Evolutionary conservation across 2,888 invertebrate genomes (phyloP), one percentile per base, ranked within the genome.

Genomic region (Schizaphis graminum): DNA sequence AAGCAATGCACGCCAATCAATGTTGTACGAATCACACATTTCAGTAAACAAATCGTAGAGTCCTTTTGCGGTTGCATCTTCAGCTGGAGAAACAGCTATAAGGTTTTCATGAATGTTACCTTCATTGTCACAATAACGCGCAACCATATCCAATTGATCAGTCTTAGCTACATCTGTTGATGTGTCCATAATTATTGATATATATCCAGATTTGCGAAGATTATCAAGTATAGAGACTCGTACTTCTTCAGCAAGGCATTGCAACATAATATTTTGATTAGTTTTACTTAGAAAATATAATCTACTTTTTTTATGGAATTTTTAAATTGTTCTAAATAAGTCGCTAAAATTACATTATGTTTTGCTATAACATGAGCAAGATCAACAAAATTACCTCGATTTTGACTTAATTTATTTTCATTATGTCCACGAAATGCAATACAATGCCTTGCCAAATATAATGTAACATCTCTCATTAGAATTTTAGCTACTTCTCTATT

Each of bases 121-220:
- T n/a, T 67, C n/a, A 67, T 67, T n/a, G n/a, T 67, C n/a, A n/a
- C 67, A 67, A n/a, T 67, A 67, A n/a, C 67, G 67, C 13, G 16
- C 67, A 67, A 67, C n/a, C 67, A 67, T 67, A n/a, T 77, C 67
- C n/a, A 67, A 67, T 67, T 67, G 67, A 67, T 67, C 67, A 28
- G 67, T 67, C n/a, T 67, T 67, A n/a, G 67, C 67, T 28, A 67
- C 10, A 67, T 67, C 67, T 67, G 67, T 67, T 67, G 67, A 67
- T n/a, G 67, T 67, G n/a, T 67, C 67, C 67, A 67, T 67, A 28
- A 67, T 67, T 28, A 67, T 67, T 67, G 67, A 67, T 28, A 67
- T 67, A n/a, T 67, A 67, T 67, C 67, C 67, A 67, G 67, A 67
- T 67, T 67, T n/a, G 11, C 67, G 67, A 67, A 67, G 67, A 67